These are phyloP conservation scores for Camelus bactrianus DNA, from an alignment of 2,113 vertebrate genomes.

Conservation along the genomic window DNA sequence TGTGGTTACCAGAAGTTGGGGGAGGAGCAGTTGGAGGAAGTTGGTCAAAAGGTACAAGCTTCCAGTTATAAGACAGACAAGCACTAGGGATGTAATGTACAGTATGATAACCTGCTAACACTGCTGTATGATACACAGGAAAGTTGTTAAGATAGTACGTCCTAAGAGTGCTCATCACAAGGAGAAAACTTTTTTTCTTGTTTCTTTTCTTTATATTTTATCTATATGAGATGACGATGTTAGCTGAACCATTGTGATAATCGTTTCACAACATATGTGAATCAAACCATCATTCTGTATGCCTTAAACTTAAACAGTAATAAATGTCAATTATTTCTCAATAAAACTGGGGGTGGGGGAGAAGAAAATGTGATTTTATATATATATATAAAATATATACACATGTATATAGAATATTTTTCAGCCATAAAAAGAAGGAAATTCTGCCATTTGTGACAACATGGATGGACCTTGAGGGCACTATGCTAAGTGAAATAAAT, in stretches of 20 bases:
- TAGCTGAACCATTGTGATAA: not conserved
- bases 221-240: not conserved
- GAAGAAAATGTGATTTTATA: not conserved
- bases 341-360: not conserved
- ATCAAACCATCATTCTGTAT: not conserved
- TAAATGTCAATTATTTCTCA: not conserved
- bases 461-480: too few relatives aligned
- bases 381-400: not conserved
- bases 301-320: not conserved
- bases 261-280: not conserved
- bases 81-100: not conserved
- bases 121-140: too few relatives aligned
- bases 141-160: not conserved
- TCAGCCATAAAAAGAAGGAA: not conserved
- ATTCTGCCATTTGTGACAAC: too few relatives aligned
- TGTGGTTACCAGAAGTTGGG: not conserved
- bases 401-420: not conserved
- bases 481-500: too few relatives aligned
- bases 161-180: not conserved
- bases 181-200: not conserved
- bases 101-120: too few relatives aligned
- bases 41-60: not conserved
- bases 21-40: not conserved
- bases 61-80: not conserved
- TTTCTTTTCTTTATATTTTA: not conserved